phyloP scores from a whole-genome alignment of 2,797 vertebrate genomes.

The Gobio occitaniae region DNA sequence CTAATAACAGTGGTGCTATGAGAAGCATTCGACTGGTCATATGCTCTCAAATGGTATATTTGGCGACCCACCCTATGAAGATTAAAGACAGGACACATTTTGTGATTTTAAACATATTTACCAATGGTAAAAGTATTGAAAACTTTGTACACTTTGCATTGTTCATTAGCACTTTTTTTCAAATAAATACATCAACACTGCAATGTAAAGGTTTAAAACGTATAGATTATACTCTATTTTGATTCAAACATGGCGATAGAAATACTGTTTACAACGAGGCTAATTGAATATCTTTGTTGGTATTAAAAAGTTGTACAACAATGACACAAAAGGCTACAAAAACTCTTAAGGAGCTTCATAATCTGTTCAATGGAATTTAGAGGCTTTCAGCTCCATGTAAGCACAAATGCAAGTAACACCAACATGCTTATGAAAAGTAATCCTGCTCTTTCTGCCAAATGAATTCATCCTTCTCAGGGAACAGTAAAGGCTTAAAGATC shows the following conservation, averaged over 20 bases:
- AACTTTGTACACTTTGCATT: background rate
- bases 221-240: background rate
- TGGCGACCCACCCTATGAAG: background rate
- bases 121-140: background rate
- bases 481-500: constrained; percentile 56
- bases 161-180: background rate
- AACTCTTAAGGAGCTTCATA: constrained; percentile 55
- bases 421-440: constrained; percentile 72
- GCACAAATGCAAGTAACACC: constrained; percentile 65
- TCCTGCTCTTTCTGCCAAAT: constrained; percentile 65
- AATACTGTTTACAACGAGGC: background rate
- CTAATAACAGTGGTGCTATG: background rate
- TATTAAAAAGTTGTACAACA: background rate
- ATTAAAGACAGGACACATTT: background rate
- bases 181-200: background rate
- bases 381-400: constrained; percentile 59
- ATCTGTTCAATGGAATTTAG: constrained; percentile 62
- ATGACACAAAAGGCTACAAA: constrained; percentile 49
- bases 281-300: constrained; percentile 1
- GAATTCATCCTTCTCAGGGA: constrained; percentile 57
- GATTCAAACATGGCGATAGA: background rate
- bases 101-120: background rate
- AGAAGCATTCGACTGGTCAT: background rate
- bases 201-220: background rate
- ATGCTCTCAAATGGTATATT: background rate